Evolutionary conservation across 2,113 vertebrate species (phyloP), one percentile per base, ranked within the genome.

Genomic region (Murina feae): DNA sequence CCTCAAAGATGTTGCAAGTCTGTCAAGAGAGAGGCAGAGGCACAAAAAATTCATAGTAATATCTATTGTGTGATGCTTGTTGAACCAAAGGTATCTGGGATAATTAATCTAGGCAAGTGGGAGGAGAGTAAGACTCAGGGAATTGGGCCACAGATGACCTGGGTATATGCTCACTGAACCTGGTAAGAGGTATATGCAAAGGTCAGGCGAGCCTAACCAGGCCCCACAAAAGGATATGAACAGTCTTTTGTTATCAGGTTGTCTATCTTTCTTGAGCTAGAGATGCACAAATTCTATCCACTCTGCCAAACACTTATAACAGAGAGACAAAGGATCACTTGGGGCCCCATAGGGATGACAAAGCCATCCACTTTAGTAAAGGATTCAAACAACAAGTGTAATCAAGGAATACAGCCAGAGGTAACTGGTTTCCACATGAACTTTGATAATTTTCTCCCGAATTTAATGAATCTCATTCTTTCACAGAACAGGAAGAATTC

Each of bases 201-300:
- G 63, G 39, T 89, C 84, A 51, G 51, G 53, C 49, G 1, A 90
- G n/a, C 23, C 39, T 89, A 23, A 81, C 42, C n/a, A 81, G 51
- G 53, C 9, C 42, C 35, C 71, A 53, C 18, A 60, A 80, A 90
- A 93, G 51, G 35, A 30, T 68, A 53, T 44, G 23, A 66, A 78
- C 72, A 63, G 23, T 65, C 51, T 75, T 89, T 86, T 88, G 86
- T 90, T 76, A 92, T 71, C 85, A 82, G 37, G 12, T 86, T 86
- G 72, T 71, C 72, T 42, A 78, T 75, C 44, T 86, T 85, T 37
- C 20, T 72, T 68, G 58, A 86, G 11, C 28, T 89, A 71, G 6
- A 85, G 60, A 85, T 71, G 49, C 28, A 72, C 9, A 84, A 42
- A 81, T 93, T 91, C 42, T 87, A 72, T 74, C 20, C 55, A 92